phyloP scores from a whole-genome alignment of 2,113 vertebrate genomes.

The Chaetura pelagica region DNA sequence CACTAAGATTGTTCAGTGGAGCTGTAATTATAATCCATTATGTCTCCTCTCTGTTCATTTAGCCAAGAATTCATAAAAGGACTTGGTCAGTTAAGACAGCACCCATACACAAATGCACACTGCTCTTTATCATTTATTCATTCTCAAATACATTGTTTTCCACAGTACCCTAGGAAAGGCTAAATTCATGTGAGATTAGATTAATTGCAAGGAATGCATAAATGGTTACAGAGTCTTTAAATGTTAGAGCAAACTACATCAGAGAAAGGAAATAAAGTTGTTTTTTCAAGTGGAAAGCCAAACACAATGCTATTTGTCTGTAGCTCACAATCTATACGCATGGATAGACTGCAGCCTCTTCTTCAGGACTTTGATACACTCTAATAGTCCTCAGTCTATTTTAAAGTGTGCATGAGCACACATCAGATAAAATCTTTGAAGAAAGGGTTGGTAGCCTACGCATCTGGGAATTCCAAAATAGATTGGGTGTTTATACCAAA shows the following conservation, averaged over 20 bases:
- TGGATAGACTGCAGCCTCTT: neutral
- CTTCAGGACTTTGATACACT: neutral
- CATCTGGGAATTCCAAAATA: neutral
- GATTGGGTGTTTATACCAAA: neutral
- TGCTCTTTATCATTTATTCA: neutral
- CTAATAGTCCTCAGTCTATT: neutral
- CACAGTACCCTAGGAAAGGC: neutral
- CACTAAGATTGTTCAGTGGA: neutral
- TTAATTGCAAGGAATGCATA: neutral
- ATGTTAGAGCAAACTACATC: neutral
- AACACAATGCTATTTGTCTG: neutral
- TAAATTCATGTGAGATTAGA: neutral
- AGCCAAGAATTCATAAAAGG: neutral
- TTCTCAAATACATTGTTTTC: neutral
- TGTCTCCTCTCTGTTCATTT: constrained; percentile 16
- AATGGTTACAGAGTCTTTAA: neutral
- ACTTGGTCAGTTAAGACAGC: neutral
- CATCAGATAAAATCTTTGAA: neutral
- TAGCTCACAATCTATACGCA: neutral
- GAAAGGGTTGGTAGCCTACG: neutral
- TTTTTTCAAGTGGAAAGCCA: neutral
- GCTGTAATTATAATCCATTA: neutral
- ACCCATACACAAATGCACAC: neutral
- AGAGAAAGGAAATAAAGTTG: neutral
- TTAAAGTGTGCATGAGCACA: neutral